Base-by-base conservation (phyloP, 2,113 vertebrate species). In the Etia nguti region DNA sequence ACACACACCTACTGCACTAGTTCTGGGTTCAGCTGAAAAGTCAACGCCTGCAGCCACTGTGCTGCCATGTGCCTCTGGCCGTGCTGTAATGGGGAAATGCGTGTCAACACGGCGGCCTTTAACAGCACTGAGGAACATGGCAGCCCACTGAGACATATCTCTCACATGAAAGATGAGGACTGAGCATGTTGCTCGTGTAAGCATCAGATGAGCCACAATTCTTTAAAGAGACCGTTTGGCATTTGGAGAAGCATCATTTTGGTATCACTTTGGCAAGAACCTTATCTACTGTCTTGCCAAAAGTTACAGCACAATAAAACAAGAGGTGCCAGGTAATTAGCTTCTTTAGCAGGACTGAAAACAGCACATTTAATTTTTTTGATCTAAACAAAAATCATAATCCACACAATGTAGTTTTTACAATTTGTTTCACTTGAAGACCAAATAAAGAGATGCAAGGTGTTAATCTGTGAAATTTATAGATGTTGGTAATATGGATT, bases 21-120 rank as follows among this genome's bases (percentile, higher is more conserved):
- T 94, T 95, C 91, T 93, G 86, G 86, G 89, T 92, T 95, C 88
- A 92, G 92, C 93, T 96, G 93, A 95, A 90, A 94, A 93, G 91
- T 92, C 90, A 94, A 94, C 46, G 91, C 94, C 94, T 94, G 91
- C 75, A 84, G 96, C 88, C 88, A 92, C 85, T 92, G 90, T 92
- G 93, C 91, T 92, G 90, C 92, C 95, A 95, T 94, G 95, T 93
- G 95, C 95, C 88, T 89, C 91, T 92, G 93, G 94, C 89, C 77
- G 73, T 94, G 93, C 86, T 93, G 93, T 93, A 93, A 93, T 92
- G 85, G 90, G 93, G 91, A 91, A 52, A 90, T 88, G 85, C 90
- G 92, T 92, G 92, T 93, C 89, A 92, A 93, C 88, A 92, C 92
- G 84, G 88, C 90, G 79, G 85, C 82, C 88, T 89, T 90, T 68